phyloP scores from a whole-genome alignment of 64 coral and sea anemone genomes.

The Orbicella faveolata region DNA sequence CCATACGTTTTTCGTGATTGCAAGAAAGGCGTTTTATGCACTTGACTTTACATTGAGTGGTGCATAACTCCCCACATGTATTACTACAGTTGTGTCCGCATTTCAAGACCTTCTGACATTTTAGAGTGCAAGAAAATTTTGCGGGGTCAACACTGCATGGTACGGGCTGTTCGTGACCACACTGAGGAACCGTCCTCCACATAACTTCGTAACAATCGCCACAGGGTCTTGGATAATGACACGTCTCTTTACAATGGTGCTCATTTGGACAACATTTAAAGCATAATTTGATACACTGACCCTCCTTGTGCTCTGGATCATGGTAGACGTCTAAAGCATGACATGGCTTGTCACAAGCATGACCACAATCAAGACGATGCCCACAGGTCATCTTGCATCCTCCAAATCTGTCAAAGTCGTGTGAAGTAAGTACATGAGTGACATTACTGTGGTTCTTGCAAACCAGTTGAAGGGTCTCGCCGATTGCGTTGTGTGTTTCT shows the following conservation, averaged over 20 bases:
- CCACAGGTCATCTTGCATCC: slow-evolving; percentile 44
- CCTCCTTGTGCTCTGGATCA: too few species aligned
- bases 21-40: slow-evolving; percentile 37
- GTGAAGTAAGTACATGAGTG: slow-evolving; percentile 12
- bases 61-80: slow-evolving; percentile 11
- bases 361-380: slow-evolving; percentile 26
- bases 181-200: not conserved
- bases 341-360: slow-evolving; percentile 13
- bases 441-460: slow-evolving; percentile 51
- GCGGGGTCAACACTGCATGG: slow-evolving; percentile 25
- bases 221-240: not conserved
- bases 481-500: not conserved
- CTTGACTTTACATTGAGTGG: not conserved
- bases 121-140: not conserved
- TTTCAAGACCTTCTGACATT: slow-evolving; percentile 8
- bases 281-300: not conserved
- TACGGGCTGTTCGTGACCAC: slow-evolving; percentile 37
- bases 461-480: slow-evolving; percentile 4
- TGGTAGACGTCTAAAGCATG: slow-evolving; percentile 25
- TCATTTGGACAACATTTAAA: not conserved
- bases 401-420: slow-evolving; percentile 36
- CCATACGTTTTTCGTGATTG: slow-evolving; percentile 6
- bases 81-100: slow-evolving; percentile 36
- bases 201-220: not conserved
- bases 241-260: not conserved